phyloP scores from a whole-genome alignment of 1,140 invertebrate species.

The Aphelenchoides besseyi region DNA sequence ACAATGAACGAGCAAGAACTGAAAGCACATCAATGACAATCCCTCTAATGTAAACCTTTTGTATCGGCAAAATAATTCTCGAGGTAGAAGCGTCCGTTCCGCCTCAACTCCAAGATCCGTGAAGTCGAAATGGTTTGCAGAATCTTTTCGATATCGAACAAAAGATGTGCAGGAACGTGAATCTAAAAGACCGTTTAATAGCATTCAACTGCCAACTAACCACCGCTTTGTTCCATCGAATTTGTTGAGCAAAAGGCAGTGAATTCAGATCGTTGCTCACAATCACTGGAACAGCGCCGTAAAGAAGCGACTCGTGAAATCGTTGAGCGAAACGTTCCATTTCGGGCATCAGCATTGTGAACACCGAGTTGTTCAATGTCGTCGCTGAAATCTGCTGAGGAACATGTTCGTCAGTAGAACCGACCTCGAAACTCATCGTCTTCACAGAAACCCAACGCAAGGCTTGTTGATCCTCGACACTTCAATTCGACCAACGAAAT shows the following conservation, averaged over 20 bases:
- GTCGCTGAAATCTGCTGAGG: not conserved
- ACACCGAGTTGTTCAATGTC: not conserved
- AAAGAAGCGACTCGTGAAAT: not conserved
- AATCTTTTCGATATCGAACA: not conserved
- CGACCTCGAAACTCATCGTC: not conserved
- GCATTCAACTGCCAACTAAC: not conserved
- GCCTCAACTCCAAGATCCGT: not conserved
- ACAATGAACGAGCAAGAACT: not conserved
- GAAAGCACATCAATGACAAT: not conserved
- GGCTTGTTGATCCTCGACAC: not conserved
- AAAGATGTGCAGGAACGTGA: not conserved
- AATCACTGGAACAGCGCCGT: conserved; percentile 2
- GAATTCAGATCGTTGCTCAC: not conserved
- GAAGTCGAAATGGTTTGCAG: not conserved
- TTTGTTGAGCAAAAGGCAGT: not conserved
- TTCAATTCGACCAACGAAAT: not conserved
- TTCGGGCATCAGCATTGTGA: not conserved
- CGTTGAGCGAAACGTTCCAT: conserved; percentile 6
- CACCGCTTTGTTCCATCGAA: not conserved
- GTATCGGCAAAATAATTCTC: not conserved
- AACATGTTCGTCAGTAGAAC: not conserved
- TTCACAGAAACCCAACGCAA: not conserved
- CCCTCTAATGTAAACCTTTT: not conserved
- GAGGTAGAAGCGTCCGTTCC: not conserved
- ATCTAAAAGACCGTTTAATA: not conserved